Conservation (phyloP, 2,797 vertebrate species). For the Aselliscus stoliczkanus region DNA sequence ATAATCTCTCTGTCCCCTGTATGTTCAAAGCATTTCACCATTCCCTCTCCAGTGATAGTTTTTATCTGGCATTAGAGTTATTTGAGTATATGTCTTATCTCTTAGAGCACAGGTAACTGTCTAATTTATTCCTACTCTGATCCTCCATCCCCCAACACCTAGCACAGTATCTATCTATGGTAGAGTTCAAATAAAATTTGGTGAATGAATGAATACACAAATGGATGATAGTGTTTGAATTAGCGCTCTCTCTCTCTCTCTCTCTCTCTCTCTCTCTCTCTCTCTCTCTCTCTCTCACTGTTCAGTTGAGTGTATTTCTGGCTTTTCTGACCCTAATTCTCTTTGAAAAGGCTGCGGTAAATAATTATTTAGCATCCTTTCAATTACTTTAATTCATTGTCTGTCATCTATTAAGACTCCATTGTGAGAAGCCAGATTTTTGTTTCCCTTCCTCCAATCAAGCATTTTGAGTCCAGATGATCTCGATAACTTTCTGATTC, state of each 20-base stretch:
- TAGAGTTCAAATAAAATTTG: neutral
- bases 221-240: neutral
- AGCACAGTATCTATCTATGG: neutral
- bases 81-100: neutral
- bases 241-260: neutral
- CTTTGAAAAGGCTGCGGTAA: neutral
- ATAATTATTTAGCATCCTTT: neutral
- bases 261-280: neutral
- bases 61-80: neutral
- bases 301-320: neutral
- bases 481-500: neutral
- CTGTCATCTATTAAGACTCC: neutral
- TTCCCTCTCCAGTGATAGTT: neutral
- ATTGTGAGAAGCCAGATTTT: neutral
- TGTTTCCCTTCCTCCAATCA: neutral
- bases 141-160: neutral
- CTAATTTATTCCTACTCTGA: neutral
- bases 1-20: neutral
- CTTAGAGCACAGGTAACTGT: neutral
- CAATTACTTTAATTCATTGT: neutral
- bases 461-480: neutral
- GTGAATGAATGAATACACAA: neutral
- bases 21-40: neutral
- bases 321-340: neutral
- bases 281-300: neutral